A percentile compares a stretch with the other conserved stretches of the same genome.
Conservation (phyloP, 1,140 invertebrate species). For the Sipha flava region DNA sequence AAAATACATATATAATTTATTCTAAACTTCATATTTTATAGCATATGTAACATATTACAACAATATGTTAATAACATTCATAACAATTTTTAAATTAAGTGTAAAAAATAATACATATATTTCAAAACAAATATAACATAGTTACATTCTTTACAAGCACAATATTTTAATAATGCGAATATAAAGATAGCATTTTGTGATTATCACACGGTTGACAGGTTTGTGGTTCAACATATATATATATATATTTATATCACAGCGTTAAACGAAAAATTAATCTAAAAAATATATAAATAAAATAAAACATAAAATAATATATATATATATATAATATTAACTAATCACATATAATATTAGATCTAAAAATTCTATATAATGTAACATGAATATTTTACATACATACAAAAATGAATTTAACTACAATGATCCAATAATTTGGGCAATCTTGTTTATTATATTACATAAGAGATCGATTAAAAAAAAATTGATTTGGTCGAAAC, state of each 20-base stretch:
- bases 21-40: neutral
- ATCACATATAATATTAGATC: conserved; percentile 6
- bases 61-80: too few relatives aligned
- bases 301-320: neutral
- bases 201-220: neutral
- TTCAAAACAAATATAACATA: conserved; percentile 8
- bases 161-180: conserved; percentile 10
- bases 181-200: neutral
- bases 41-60: neutral
- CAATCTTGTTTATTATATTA: neutral
- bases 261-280: conserved; percentile 10
- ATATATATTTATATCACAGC: conserved; percentile 25
- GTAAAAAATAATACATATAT: neutral
- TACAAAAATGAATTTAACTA: conserved; percentile 3
- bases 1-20: conserved; percentile 1
- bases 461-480: conserved; percentile 2
- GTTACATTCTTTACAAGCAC: neutral
- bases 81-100: conserved; percentile 12
- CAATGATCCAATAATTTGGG: neutral
- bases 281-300: neutral
- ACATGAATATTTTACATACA: neutral
- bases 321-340: neutral
- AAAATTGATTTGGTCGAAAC: conserved; percentile 4
- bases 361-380: neutral
- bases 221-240: neutral